phyloP scores from a whole-genome alignment of 2,888 invertebrate species.

The Drosophila sordidapex region DNA sequence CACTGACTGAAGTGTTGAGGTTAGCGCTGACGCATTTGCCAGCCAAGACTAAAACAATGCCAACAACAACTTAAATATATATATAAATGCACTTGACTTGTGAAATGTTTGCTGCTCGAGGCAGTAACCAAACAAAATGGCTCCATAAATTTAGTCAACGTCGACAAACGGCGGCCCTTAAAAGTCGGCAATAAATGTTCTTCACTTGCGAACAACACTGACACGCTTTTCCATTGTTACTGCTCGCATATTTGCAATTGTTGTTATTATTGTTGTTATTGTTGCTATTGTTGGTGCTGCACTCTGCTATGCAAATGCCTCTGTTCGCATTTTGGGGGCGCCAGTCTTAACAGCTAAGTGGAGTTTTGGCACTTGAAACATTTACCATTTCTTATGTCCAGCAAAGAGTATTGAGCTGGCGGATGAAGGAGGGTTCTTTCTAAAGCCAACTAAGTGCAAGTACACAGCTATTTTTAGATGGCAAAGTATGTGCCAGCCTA shows the following conservation, averaged over 20 bases:
- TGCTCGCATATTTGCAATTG: slow-evolving; percentile 43
- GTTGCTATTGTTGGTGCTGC: slow-evolving; percentile 13
- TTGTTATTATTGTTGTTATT: slow-evolving; percentile 8
- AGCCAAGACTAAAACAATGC: slow-evolving; percentile 26
- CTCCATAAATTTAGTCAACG: slow-evolving; percentile 70
- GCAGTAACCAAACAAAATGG: slow-evolving; percentile 63
- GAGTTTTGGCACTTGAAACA: slow-evolving; percentile 72
- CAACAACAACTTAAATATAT: slow-evolving; percentile 11
- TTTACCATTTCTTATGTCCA: slow-evolving; percentile 30
- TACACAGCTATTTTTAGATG: neutral
- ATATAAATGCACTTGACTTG: slow-evolving; percentile 74
- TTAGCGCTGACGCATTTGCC: slow-evolving; percentile 68
- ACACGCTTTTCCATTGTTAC: slow-evolving; percentile 57
- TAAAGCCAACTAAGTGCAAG: slow-evolving; percentile 2
- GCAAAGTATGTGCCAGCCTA: neutral
- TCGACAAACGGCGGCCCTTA: slow-evolving; percentile 60
- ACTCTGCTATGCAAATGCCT: slow-evolving; percentile 56
- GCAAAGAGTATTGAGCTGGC: slow-evolving; percentile 11
- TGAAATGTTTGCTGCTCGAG: slow-evolving; percentile 50
- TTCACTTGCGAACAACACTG: slow-evolving; percentile 57
- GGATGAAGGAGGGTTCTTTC: neutral
- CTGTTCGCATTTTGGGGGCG: slow-evolving; percentile 23
- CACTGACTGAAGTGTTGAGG: slow-evolving; percentile 68
- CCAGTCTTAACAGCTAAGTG: slow-evolving; percentile 65
- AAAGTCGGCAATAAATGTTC: slow-evolving; percentile 75